Evolutionary conservation across 2,888 invertebrate species (phyloP), one percentile per base, ranked within the genome.

Genomic region (Leucophora obtusa): DNA sequence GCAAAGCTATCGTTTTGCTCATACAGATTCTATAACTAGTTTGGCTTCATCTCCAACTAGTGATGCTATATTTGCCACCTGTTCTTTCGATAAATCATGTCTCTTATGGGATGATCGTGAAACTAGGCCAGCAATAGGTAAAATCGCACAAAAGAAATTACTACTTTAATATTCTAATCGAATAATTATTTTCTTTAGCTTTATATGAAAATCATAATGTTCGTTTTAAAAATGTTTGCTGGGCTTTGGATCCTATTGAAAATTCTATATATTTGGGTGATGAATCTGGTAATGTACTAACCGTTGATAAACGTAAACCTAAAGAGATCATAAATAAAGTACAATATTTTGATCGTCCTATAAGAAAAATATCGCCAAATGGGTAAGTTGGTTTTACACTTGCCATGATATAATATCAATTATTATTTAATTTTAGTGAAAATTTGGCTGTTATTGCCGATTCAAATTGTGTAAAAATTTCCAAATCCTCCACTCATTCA

Each of bases 21-120:
- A 88, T 80, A 84, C 84, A 33, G 86, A 86, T 82, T 76, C 79
- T 18, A 84, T 88, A 18, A 87, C 87, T 8, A 85, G 85, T 1
- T 70, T 88, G 47, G 84, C 85, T 11, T 72, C 85, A 10, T 84
- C 84, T 28, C 60, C 80, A 7, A 82, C 54, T 60, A 82, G 81
- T 51, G 82, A 83, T 33, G 66, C 83, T 15, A 79, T 83, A 9
- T 87, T 87, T 83, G 85, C 84, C 4, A 86, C 83, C 38, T 86
- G 86, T 73, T 87, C 87, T 9, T 79, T 85, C 56, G 87, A 88
- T 72, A 86, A 86, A 83, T 86, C 85, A 38, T 84, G 85, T 17
- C 70, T 87, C 10, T 73, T 88, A 43, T 88, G 87, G 87, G 87
- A 88, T 77, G 84, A 85, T 59, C 83, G 87, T 38, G 82, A 83